Evolutionary conservation across 1,140 invertebrate species (phyloP), one percentile per base, ranked within the genome.

Genomic region (Ceratina calcarata): DNA sequence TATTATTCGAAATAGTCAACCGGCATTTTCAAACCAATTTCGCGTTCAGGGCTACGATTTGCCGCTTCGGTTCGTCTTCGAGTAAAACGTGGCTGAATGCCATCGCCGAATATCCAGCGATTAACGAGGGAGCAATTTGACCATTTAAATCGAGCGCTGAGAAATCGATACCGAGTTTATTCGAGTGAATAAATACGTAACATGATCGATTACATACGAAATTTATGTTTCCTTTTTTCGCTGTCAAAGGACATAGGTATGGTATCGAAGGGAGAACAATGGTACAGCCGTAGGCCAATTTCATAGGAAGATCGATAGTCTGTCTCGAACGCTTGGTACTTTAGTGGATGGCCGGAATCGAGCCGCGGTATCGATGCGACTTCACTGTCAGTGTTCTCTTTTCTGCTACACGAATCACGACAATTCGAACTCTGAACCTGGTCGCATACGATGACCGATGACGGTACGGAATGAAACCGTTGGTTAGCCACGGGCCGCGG

Each of bases 1-100:
- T 55, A 75, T 66, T 55, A 67, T 55, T 15, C 24, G 37, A 45
- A 62, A 70, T 55, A 62, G 60, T 71, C 49, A n/a, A 70, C 75
- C 13, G 58, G 27, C 68, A 16, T 27, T 45, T 16, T 45, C 20
- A 15, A 45, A 16, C 2, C 67, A 67, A 71, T 71, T 55, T 60
- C 68, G 27, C 49, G 22, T 4, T 3, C 37, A 1, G 15, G 6
- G 1, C 6, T 3, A 6, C 15, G 68, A 78, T 71, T 78, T 71
- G 58, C 53, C 67, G n/a, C 22, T 2, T 13, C 22, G 4, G 55
- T 2, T 37, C 6, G 49, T 7, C 57, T 3, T 20, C 32, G 18
- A 64, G 15, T 55, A 55, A 37, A 15, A 15, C 45, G 15, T n/a
- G n/a, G 60, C 18, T 68, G 74, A 76, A 76, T 68, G 57, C 16